Evolutionary conservation across 1,140 invertebrate species (phyloP), one percentile per base, ranked within the genome.

Genomic region (Drosophila quadrilineata): DNA sequence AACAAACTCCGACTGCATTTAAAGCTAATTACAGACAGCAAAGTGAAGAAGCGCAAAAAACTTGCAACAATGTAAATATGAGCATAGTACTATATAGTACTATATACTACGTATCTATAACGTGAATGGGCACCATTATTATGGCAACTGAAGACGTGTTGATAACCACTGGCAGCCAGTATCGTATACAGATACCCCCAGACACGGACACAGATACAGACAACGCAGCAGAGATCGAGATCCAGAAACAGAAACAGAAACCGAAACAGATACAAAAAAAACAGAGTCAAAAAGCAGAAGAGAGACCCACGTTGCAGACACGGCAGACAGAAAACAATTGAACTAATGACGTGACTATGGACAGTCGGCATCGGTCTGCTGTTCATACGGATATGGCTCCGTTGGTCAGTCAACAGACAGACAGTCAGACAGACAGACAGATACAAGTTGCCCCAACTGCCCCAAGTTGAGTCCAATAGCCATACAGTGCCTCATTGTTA

Each of bases 271-370:
- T n/a, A n/a, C n/a, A 22, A 29, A 31, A 52, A 19, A 38, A 14
- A 21, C 36, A 54, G 16, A 14, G n/a, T 28, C 33, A 9, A 19
- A 19, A 40, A 19, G 17, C 48, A 77, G 40, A 76, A 40, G 4
- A 28, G 17, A 31, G 58, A 52, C 49, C 38, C 54, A 80, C 58
- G 38, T 35, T 43, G 33, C 49, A 31, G 41, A 53, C 24, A 31
- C 41, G 35, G 56, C 71, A 71, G 74, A 67, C 66, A 54, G 67
- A 67, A 59, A 82, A 84, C 77, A 72, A 82, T 82, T 77, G 77
- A 82, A 59, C 73, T 82, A 82, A 84, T 82, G 76, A 82, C 76
- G 76, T 82, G 76, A 82, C 76, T 82, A 84, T 82, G 73, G 77
- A 65, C 69, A 84, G 54, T 82, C 73, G 57, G 40, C 62, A 43